Evolutionary conservation across 2,888 invertebrate genomes (phyloP).

Genomic region (Chrysolina americana): DNA sequence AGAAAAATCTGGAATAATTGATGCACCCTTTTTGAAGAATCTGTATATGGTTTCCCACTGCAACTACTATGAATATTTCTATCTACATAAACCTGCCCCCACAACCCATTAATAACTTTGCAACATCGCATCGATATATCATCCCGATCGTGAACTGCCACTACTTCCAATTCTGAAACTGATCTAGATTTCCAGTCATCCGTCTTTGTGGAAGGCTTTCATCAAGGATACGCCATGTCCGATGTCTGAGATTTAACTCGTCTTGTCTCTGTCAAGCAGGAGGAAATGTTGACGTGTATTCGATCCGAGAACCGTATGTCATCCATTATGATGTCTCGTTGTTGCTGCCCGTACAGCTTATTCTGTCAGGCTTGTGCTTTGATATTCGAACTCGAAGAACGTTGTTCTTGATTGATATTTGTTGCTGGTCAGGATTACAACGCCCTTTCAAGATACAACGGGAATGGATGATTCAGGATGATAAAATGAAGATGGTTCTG

Average conservation of each 20-base stretch:
- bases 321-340: slow-evolving; percentile 4
- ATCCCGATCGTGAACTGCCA: neutral
- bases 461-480: no score
- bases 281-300: neutral
- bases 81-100: neutral
- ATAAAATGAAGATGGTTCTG: no score
- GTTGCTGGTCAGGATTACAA: no score
- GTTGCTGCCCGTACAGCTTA: neutral
- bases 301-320: neutral
- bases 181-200: neutral
- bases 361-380: neutral
- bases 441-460: no score
- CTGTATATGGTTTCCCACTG: no score
- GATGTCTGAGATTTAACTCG: neutral
- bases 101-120: neutral
- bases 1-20: no score
- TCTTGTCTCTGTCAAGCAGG: neutral
- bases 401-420: neutral
- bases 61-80: no score
- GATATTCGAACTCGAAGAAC: neutral
- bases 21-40: no score
- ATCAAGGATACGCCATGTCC: neutral
- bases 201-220: neutral
- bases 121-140: neutral
- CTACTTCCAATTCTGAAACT: neutral